These are phyloP conservation scores for Tenodera sinensis DNA, from an alignment of 2,888 invertebrate genomes.

Conservation along the genomic window DNA sequence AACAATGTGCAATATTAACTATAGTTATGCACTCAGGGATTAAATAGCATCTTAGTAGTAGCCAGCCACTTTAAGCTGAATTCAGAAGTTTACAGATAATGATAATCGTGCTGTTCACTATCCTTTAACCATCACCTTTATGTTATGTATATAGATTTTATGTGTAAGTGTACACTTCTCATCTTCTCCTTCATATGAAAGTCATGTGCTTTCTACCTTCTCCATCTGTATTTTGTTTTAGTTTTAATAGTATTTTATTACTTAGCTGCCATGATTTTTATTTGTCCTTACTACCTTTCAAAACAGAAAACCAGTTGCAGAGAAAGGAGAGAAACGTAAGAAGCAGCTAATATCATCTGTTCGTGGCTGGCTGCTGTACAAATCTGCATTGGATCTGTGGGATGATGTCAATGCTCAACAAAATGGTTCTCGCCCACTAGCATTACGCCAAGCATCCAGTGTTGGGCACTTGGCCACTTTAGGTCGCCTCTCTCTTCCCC, in stretches of 20 bases:
- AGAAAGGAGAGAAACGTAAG: constrained; percentile 20
- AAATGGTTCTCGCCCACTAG: constrained; percentile 4
- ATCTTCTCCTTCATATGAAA: no score
- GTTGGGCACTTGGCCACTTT: constrained; percentile 46
- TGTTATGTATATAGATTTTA: no score
- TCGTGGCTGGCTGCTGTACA: constrained; percentile 46
- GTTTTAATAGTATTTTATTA: neutral
- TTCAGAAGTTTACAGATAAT: no score
- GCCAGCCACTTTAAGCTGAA: no score
- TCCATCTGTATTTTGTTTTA: neutral
- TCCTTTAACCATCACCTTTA: no score
- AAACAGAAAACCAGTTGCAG: neutral
- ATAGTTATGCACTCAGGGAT: no score
- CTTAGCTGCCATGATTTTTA: neutral
- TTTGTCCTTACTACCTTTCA: neutral
- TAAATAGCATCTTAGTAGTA: no score
- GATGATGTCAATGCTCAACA: constrained; percentile 41
- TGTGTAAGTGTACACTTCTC: no score
- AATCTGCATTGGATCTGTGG: constrained; percentile 47
- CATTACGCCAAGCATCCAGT: constrained; percentile 33
- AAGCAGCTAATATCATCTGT: constrained; percentile 35
- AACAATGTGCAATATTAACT: no score
- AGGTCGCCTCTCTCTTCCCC: constrained; percentile 47
- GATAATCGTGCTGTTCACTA: no score
- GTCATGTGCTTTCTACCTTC: no score